These are phyloP conservation scores for Indicator maculatus DNA, from an alignment of 2,113 vertebrate genomes.

Conservation along the genomic window DNA sequence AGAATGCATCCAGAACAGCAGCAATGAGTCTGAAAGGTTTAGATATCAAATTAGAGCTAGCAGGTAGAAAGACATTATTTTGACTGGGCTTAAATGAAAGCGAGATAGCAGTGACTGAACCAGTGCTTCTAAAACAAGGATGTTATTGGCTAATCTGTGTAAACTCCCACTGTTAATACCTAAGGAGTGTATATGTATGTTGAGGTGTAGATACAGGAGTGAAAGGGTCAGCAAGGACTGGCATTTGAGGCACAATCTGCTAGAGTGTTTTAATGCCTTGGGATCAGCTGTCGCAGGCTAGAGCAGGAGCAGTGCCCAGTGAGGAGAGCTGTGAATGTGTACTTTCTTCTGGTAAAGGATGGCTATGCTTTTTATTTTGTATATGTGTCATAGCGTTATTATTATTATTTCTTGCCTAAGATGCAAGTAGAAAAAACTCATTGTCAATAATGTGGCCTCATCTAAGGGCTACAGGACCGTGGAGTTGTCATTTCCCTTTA, in stretches of 20 bases:
- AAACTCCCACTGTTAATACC: background rate
- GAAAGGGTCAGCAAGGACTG: background rate
- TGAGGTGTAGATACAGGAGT: background rate
- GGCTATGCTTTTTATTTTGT: background rate
- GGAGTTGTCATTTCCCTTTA: background rate
- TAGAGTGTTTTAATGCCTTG: background rate
- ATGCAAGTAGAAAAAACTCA: background rate
- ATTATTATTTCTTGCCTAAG: background rate
- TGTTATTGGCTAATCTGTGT: background rate
- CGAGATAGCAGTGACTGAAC: constrained; percentile 26
- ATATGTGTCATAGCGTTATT: background rate
- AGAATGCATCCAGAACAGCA: background rate
- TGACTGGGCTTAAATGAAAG: constrained; percentile 21
- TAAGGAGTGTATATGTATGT: background rate
- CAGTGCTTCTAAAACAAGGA: background rate
- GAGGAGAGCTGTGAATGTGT: background rate
- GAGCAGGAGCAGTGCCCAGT: background rate
- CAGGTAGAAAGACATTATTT: background rate
- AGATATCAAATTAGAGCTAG: background rate
- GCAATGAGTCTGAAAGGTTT: background rate
- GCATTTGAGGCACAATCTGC: background rate
- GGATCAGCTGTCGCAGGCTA: background rate
- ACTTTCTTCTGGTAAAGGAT: background rate
- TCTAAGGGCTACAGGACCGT: background rate
- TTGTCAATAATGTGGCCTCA: background rate